phyloP scores from a whole-genome alignment of 2,113 vertebrate genomes.

The Coturnix japonica region DNA sequence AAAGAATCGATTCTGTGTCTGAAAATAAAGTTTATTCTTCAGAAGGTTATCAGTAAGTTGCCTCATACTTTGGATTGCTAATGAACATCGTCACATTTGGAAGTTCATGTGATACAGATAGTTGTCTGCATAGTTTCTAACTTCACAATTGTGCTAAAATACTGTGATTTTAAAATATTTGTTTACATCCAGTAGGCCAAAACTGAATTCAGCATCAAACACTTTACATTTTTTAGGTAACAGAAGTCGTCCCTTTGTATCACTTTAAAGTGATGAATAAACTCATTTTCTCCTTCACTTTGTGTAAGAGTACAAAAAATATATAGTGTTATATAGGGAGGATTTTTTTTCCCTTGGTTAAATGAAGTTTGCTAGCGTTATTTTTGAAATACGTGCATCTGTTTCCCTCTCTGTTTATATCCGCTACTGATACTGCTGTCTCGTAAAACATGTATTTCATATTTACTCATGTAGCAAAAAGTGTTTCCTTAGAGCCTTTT shows the following conservation, averaged over 20 bases:
- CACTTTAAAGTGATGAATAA: neutral
- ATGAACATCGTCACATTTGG: neutral
- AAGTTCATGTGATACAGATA: neutral
- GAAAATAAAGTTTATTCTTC: neutral
- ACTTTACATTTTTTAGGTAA: neutral
- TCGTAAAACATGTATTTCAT: slow-evolving; percentile 26
- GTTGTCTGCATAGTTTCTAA: too few species aligned
- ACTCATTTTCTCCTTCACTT: neutral
- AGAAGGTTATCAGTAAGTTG: neutral
- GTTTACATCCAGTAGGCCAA: neutral
- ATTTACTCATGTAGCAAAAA: slow-evolving; percentile 27
- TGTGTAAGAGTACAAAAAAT: neutral
- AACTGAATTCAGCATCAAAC: neutral
- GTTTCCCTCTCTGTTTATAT: neutral
- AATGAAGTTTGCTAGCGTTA: neutral
- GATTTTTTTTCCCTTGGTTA: neutral
- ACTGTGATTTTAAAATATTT: neutral
- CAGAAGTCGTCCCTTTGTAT: neutral
- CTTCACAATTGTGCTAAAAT: neutral
- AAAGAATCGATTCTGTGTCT: neutral
- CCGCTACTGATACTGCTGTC: neutral
- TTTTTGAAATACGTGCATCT: neutral
- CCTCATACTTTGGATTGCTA: neutral
- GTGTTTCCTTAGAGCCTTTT: neutral
- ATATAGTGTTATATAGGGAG: neutral